Base-by-base conservation (phyloP, 2,113 vertebrate species). In the Dicentrarchus labrax region DNA sequence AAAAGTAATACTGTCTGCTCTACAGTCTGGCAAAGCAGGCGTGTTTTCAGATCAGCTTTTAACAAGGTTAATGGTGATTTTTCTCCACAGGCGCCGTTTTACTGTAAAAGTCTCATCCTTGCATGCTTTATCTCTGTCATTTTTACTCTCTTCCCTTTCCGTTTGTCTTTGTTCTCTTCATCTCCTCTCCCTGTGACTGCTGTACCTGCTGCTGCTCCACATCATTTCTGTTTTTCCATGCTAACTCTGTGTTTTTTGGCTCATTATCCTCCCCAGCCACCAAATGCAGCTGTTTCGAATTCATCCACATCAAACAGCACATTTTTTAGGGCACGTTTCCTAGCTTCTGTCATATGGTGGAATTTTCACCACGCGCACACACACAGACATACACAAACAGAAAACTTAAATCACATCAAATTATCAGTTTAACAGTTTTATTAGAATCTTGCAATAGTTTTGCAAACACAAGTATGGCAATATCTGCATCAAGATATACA, bases 391-490 rank as follows among this genome's bases (percentile, higher is more conserved):
- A 67, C 48, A 78, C 11, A 64, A 30, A 80, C 38, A 39, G 9
- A 85, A 10, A 21, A 51, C 64, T 72, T 45, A 75, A 39, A 77
- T 57, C 59, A 67, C 72, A 50, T 64, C 56, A 61, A 51, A 66
- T 77, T 30, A 83, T 88, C 67, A 75, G 45, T 95, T 90, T 93
- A 91, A 91, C 83, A 73, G 81, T 91, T 95, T 95, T 95, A 95
- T 95, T 96, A 90, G 93, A 95, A 95, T 95, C 91, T 93, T 93
- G 92, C 91, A 91, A 93, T 94, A 92, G 90, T 94, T 30, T 95
- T 95, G 92, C 93, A 94, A 95, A 96, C 94, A 96, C 94, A 94
- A 88, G 78, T 95, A 95, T 95, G 91, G 92, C 92, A 94, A 94
- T 92, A 95, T 95, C 90, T 95, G 94, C 94, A 94, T 94, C 91